Evolutionary conservation across 2,113 vertebrate genomes (phyloP).

Genomic region (Proteles cristata): DNA sequence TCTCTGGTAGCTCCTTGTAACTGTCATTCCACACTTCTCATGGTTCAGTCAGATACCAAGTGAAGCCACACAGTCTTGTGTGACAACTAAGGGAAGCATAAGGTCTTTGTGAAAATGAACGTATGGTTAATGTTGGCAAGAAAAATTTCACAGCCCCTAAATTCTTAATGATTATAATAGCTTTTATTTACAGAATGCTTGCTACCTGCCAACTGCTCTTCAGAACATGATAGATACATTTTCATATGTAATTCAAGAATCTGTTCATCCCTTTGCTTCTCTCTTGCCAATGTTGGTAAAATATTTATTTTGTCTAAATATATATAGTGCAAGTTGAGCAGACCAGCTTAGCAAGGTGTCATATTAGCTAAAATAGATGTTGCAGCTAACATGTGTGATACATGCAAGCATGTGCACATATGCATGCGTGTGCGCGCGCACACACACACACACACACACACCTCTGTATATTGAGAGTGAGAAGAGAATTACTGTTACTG

Average conservation of each 20-base stretch:
- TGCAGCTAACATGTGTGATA: not conserved
- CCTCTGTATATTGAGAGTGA: not conserved
- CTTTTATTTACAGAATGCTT: not conserved
- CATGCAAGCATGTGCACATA: not conserved
- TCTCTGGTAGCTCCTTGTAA: not conserved
- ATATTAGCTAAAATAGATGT: not conserved
- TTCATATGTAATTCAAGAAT: not conserved
- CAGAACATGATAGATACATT: not conserved
- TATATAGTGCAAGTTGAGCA: not conserved
- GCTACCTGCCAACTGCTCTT: not conserved
- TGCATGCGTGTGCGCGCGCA: too few relatives aligned
- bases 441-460: too few relatives aligned
- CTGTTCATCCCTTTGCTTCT: not conserved
- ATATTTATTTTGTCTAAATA: constrained; percentile 8
- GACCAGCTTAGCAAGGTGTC: constrained; percentile 16
- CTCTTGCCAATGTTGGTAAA: not conserved
- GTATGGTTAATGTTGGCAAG: not conserved
- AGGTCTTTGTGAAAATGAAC: not conserved
- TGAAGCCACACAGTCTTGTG: not conserved
- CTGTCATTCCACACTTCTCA: not conserved
- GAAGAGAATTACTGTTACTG: not conserved
- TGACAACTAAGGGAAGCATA: not conserved
- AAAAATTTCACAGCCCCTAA: not conserved
- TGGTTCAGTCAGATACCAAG: not conserved
- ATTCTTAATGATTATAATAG: not conserved